Percentiles rank a stretch among this genome's conserved stretches.
Conservation (phyloP, 2,797 vertebrate genomes). For the Platalea minor region DNA sequence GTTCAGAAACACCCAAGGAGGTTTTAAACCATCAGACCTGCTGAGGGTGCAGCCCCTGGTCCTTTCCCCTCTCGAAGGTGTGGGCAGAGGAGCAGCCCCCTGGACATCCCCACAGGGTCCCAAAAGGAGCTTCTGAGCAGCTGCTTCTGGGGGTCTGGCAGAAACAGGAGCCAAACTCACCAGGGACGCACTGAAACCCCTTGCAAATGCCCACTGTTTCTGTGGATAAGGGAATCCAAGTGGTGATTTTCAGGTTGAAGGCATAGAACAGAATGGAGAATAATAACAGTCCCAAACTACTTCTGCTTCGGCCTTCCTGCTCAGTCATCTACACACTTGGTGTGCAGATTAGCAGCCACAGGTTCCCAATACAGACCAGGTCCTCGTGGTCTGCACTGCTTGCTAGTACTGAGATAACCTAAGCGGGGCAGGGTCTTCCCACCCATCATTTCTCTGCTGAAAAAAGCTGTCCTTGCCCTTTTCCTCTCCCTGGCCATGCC, state of each 20-base stretch:
- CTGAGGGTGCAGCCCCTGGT: background rate
- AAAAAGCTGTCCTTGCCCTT: background rate
- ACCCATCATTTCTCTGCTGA: background rate
- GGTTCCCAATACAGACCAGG: background rate
- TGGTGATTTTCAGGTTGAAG: background rate
- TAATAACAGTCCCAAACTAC: background rate
- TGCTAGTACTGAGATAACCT: background rate
- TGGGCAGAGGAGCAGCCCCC: background rate
- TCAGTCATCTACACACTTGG: background rate
- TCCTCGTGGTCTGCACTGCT: background rate
- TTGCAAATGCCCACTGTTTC: background rate
- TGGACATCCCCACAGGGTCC: background rate
- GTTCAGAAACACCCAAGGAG: background rate
- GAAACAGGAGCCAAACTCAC: background rate
- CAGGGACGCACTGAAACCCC: background rate
- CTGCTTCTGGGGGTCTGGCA: background rate
- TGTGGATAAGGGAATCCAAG: background rate
- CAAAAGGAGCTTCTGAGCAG: background rate
- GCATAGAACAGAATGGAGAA: background rate
- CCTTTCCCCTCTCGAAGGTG: background rate
- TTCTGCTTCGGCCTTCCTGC: background rate
- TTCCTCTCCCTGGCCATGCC: background rate
- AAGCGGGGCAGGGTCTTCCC: background rate
- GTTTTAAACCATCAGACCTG: background rate
- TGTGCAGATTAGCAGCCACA: background rate